Conservation (phyloP, 2,797 vertebrate species). For the Denticeps clupeoides region DNA sequence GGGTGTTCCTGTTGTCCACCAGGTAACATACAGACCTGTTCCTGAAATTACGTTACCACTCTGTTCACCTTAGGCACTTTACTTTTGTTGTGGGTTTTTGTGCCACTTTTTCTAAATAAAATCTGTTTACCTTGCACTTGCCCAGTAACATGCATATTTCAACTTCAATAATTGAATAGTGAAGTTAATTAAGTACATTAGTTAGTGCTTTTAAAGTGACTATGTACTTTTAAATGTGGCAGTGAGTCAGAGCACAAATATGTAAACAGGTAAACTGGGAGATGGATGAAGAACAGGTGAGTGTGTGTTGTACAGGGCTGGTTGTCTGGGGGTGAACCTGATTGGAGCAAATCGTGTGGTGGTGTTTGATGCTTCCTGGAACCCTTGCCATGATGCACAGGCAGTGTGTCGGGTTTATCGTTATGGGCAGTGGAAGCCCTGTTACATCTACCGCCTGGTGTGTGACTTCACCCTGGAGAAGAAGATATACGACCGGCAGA, state of each 20-base stretch:
- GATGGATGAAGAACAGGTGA: no score
- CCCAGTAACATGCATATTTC: no score
- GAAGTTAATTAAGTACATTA: no score
- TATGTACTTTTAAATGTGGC: no score
- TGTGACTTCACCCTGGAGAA: conserved; percentile 95
- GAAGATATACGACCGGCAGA: conserved; percentile 97
- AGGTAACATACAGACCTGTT: conserved; percentile 55
- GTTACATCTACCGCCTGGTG: conserved; percentile 91
- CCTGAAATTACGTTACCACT: not conserved
- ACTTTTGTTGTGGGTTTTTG: no score
- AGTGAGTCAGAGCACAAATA: no score
- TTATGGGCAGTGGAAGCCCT: conserved; percentile 91
- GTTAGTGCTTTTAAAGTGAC: no score
- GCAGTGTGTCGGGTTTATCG: conserved; percentile 94
- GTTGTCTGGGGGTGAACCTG: conserved; percentile 92
- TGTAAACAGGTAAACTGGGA: no score
- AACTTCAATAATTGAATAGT: no score
- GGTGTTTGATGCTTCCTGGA: conserved; percentile 98
- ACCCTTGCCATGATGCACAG: conserved; percentile 95
- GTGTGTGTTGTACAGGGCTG: conserved; percentile 66
- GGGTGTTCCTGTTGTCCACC: conserved; percentile 90
- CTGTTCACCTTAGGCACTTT: no score
- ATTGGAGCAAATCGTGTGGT: conserved; percentile 95
- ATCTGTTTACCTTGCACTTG: no score
- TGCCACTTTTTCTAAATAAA: no score